A percentile compares a stretch with the other conserved stretches of the same genome.
These are phyloP conservation scores for Cyrtonyx montezumae DNA, from an alignment of 2,113 vertebrate genomes.

Conservation along the genomic window DNA sequence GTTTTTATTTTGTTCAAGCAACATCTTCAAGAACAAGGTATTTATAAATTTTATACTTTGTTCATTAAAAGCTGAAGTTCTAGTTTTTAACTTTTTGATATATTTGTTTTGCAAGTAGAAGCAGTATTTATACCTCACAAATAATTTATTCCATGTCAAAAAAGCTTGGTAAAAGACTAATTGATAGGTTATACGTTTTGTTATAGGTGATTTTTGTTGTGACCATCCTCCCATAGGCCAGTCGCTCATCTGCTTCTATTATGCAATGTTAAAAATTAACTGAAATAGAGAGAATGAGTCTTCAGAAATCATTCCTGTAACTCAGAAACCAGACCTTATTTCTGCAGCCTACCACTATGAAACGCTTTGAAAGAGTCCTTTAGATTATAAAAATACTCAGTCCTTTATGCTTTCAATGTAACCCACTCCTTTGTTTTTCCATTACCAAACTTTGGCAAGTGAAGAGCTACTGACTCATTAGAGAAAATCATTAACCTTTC, in stretches of 20 bases:
- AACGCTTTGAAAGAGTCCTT: background rate
- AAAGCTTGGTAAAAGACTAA: background rate
- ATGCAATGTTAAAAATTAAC: background rate
- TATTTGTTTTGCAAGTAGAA: background rate
- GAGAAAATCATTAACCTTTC: slow-evolving; percentile 60
- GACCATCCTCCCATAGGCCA: background rate
- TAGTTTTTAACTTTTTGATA: background rate
- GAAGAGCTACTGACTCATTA: slow-evolving; percentile 65
- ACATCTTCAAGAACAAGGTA: background rate
- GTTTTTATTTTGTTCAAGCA: background rate
- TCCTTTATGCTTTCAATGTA: background rate
- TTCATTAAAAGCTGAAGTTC: background rate
- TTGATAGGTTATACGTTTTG: too few species aligned
- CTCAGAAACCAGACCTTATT: background rate
- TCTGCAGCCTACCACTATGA: background rate
- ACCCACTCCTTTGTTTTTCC: slow-evolving; percentile 31
- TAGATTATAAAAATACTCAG: background rate
- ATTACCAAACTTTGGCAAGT: slow-evolving; percentile 43
- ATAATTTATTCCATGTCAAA: background rate
- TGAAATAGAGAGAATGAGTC: background rate
- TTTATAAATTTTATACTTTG: background rate
- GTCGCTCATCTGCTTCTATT: background rate
- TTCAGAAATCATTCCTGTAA: background rate
- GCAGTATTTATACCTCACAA: background rate
- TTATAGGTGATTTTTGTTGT: background rate